These are phyloP conservation scores for Ischnus inquisitorius DNA, from an alignment of 2,888 invertebrate genomes.

Conservation along the genomic window DNA sequence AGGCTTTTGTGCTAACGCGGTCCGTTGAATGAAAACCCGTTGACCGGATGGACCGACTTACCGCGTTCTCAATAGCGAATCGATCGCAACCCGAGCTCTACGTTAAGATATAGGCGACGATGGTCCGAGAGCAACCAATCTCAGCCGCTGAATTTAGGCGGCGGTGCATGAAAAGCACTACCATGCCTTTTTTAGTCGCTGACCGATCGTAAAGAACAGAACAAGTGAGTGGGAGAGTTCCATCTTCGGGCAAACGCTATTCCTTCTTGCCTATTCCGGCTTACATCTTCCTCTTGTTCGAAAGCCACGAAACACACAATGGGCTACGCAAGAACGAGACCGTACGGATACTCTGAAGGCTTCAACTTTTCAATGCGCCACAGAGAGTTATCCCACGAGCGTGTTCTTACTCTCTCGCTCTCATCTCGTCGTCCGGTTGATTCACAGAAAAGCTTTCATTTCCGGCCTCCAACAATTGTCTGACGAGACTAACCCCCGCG, in stretches of 20 bases:
- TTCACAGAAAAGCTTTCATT: conserved; percentile 15
- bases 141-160: neutral
- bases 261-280: neutral
- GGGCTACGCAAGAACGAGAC: neutral
- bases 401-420: neutral
- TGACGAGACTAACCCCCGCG: neutral
- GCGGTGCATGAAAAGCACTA: neutral
- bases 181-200: neutral
- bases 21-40: conserved; percentile 27
- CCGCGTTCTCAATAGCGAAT: conserved; percentile 20
- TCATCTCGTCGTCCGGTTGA: conserved; percentile 9
- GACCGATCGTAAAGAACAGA: conserved; percentile 8
- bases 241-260: neutral
- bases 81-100: neutral
- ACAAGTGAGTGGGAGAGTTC: conserved; percentile 12
- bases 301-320: conserved; percentile 33
- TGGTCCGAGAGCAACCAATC: neutral
- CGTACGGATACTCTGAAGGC: neutral
- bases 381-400: neutral
- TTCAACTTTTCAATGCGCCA: conserved; percentile 28
- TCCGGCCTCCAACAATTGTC: neutral
- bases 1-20: conserved; percentile 32
- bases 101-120: neutral
- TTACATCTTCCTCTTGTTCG: conserved; percentile 26
- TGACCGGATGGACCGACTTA: conserved; percentile 10